Conservation (phyloP, 2,888 invertebrate genomes). For the Brassicogethes aeneus region DNA sequence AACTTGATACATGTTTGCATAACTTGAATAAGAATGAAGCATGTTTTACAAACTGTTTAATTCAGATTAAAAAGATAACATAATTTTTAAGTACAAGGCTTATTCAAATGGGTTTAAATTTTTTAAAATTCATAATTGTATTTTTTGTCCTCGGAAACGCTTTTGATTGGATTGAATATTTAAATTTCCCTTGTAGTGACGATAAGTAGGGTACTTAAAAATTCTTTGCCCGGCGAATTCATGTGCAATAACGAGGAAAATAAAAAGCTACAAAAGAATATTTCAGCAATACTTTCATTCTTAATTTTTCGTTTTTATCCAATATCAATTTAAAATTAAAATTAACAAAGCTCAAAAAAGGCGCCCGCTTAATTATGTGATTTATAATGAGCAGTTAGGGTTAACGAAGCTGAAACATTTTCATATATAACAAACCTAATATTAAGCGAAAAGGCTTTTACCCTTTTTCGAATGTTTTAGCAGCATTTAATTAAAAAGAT, state of each 20-base stretch:
- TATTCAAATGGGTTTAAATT: too few species aligned
- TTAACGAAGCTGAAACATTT: constrained; percentile 2
- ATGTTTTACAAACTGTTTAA: too few species aligned
- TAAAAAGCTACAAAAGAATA: neutral
- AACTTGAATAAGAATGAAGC: too few species aligned
- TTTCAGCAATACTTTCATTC: neutral
- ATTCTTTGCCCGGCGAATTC: too few species aligned
- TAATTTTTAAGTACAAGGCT: too few species aligned
- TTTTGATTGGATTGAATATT: too few species aligned
- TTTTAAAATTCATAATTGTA: too few species aligned
- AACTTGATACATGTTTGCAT: too few species aligned
- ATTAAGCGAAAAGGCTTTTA: neutral
- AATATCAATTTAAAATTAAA: neutral
- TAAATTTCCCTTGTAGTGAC: too few species aligned
- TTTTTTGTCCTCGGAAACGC: too few species aligned
- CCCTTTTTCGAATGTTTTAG: neutral
- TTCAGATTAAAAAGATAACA: too few species aligned
- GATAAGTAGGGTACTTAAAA: too few species aligned
- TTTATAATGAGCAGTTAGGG: constrained; percentile 1
- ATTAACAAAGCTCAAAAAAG: neutral
- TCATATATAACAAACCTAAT: constrained; percentile 3
- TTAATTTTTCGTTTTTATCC: neutral
- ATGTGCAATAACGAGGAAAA: neutral
- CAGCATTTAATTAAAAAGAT: neutral
- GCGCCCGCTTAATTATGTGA: neutral